A percentile compares a stretch with the other conserved stretches of the same genome.
These are phyloP conservation scores for Coluber constrictor DNA, from an alignment of 2,797 vertebrate species.

Conservation along the genomic window DNA sequence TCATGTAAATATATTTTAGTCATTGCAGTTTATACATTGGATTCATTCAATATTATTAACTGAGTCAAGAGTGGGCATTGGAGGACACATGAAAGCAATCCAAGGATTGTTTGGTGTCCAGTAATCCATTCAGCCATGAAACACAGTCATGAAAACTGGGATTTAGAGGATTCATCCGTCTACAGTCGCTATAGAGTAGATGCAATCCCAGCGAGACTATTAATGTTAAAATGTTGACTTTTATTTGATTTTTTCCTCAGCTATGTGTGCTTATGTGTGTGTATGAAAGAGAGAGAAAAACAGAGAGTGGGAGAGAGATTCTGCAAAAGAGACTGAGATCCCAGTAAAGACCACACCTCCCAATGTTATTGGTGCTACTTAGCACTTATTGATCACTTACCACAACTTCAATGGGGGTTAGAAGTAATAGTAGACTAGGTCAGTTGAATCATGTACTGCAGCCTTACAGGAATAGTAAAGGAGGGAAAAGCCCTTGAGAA, in stretches of 20 bases:
- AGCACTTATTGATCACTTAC: neutral
- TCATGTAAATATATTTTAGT: neutral
- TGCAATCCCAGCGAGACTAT: neutral
- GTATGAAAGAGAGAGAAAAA: neutral
- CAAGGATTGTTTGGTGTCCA: neutral
- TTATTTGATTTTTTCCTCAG: neutral
- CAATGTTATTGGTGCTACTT: neutral
- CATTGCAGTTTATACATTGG: neutral
- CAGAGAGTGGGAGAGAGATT: neutral
- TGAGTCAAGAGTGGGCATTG: neutral
- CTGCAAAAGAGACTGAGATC: neutral
- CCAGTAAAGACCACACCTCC: neutral
- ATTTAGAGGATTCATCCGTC: neutral
- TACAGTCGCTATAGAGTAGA: neutral
- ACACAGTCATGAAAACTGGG: neutral
- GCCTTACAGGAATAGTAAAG: neutral
- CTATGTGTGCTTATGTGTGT: neutral
- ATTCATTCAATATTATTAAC: neutral
- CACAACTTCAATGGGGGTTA: neutral
- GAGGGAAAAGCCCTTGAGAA: neutral
- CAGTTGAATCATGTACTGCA: neutral
- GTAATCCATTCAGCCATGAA: neutral
- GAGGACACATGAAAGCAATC: neutral
- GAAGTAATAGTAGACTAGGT: neutral
- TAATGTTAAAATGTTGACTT: neutral